These are phyloP conservation scores for Dendrolimus pini DNA, from an alignment of 2,888 invertebrate genomes.

Conservation along the genomic window DNA sequence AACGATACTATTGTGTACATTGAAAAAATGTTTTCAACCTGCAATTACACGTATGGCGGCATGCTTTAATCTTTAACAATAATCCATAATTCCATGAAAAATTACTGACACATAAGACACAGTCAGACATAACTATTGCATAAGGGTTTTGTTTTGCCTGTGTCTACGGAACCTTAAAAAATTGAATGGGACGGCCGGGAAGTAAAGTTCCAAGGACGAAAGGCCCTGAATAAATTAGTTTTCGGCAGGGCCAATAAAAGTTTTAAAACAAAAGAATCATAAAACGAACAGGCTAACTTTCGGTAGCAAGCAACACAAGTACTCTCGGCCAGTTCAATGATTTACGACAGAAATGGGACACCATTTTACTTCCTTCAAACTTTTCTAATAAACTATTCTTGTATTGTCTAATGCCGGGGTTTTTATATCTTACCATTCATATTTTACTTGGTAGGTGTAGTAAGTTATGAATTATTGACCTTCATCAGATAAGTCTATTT, in stretches of 20 bases:
- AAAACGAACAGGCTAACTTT: conserved; percentile 61
- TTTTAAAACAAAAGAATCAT: conserved; percentile 75
- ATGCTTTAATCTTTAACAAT: too few relatives aligned
- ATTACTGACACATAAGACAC: too few relatives aligned
- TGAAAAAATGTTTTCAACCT: too few relatives aligned
- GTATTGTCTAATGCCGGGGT: conserved; percentile 63
- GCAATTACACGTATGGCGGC: too few relatives aligned
- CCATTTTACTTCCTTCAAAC: conserved; percentile 47
- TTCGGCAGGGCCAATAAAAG: conserved; percentile 71
- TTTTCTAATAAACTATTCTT: conserved; percentile 66
- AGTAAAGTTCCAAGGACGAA: conserved; percentile 59
- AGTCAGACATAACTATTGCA: too few relatives aligned
- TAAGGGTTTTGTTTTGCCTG: too few relatives aligned
- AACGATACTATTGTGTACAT: too few relatives aligned
- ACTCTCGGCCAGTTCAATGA: conserved; percentile 51
- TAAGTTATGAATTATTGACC: too few relatives aligned
- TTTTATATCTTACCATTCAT: conserved; percentile 6
- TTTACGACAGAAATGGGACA: conserved; percentile 62
- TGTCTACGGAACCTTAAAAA: too few relatives aligned
- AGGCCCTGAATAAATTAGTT: conserved; percentile 73
- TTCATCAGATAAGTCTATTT: too few relatives aligned
- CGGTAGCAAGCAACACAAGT: conserved; percentile 58
- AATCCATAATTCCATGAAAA: too few relatives aligned
- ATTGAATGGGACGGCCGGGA: conserved; percentile 37
- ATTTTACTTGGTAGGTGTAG: too few relatives aligned